Conservation (phyloP, 2,113 vertebrate genomes). For the Corapipo altera region DNA sequence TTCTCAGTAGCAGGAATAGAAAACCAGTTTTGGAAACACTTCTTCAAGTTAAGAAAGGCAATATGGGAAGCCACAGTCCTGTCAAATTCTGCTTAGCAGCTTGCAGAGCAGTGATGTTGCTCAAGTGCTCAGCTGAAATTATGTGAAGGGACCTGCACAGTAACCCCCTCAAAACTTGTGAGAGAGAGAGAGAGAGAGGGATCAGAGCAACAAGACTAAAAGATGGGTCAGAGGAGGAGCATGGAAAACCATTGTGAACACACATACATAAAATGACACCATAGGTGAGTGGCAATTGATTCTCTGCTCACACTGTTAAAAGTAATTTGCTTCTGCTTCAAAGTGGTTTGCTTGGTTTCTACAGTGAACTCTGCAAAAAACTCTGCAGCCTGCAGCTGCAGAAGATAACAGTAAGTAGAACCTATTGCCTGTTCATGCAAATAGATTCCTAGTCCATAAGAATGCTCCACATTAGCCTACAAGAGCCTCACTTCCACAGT, state of each 20-base stretch:
- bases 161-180: not conserved
- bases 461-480: not conserved
- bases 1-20: not conserved
- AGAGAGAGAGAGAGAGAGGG: not conserved
- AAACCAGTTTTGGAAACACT: not conserved
- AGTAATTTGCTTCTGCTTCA: not conserved
- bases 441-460: not conserved
- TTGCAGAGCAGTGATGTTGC: not conserved
- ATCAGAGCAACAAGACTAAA: not conserved
- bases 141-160: not conserved
- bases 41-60: not conserved
- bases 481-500: not conserved
- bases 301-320: not conserved
- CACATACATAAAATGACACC: not conserved
- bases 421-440: rapidly evolving
- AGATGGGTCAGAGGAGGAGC: not conserved
- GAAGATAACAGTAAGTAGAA: not conserved
- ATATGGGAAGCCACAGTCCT: not conserved
- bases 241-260: not conserved
- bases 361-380: not conserved
- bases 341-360: not conserved
- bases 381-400: not conserved
- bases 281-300: not conserved
- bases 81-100: not conserved
- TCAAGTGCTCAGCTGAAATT: not conserved